Evolutionary conservation across 2,797 vertebrate species (phyloP).

Genomic region (Aldrovandia affinis): DNA sequence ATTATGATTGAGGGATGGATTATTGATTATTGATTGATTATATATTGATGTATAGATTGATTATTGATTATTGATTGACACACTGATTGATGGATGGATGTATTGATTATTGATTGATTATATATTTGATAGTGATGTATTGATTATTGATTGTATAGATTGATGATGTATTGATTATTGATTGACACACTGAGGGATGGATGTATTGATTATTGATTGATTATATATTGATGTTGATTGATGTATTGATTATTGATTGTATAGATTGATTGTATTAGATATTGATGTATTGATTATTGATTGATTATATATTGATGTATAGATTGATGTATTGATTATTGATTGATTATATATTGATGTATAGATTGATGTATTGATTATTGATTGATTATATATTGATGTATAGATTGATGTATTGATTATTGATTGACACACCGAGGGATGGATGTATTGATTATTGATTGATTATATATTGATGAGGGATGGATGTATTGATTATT

Average conservation of each 20-base stretch:
- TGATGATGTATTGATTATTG: neutral
- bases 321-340: neutral
- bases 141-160: neutral
- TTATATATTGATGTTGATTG: neutral
- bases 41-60: no score
- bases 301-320: neutral
- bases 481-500: neutral
- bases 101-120: neutral
- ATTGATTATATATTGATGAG: neutral
- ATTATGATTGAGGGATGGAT: neutral
- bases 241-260: neutral
- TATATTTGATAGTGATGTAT: neutral
- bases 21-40: neutral
- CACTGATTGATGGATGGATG: no score
- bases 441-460: neutral
- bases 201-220: neutral
- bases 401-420: neutral
- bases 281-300: neutral
- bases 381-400: neutral
- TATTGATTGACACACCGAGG: neutral
- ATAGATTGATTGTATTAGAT: neutral
- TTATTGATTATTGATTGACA: neutral
- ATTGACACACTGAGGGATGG: neutral
- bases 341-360: no score
- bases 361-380: neutral